Evolutionary conservation across 92 coral and sea anemone genomes (phyloP), one percentile per base, ranked within the genome.

Genomic region (Epizoanthus illoricatus): DNA sequence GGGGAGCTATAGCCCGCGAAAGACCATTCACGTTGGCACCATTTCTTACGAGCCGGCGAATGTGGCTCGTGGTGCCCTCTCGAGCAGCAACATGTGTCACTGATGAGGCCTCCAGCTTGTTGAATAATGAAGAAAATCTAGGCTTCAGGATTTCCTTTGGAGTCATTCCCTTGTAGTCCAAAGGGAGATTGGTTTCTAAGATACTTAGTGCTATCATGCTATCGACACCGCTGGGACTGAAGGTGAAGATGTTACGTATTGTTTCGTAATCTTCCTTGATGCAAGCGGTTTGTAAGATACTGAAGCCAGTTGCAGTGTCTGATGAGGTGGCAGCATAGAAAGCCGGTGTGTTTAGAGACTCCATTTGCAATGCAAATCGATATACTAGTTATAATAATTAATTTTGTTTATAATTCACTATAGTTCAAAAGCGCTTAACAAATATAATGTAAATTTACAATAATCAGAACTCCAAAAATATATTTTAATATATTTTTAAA

Each of bases 201-300:
- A 64, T 64, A 16, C 11, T 20, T 0, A 75, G 0, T 20, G 81
- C 81, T 13, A 75, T 75, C 55, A 75, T 4, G 15, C 68, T 18
- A 45, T 75, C 81, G 9, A 75, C 55, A 75, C 33, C 16, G 62
- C 81, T 75, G n/a, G 81, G 81, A 41, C 81, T 75, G 42, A 57
- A 75, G 33, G 40, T 13, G 21, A 75, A 16, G 55, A 75, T 75
- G 24, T 60, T 42, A 11, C 81, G n/a, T 20, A 16, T 54, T 39
- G 68, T 75, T 28, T 17, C 67, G 9, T 40, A 21, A 59, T 75
- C 68, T 4, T n/a, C 81, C 18, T 18, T 56, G 40, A 4, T 16
- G 36, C 54, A 75, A 41, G 81, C 69, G 5, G 63, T 13, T n/a
- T 75, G 36, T 28, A 75, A 28, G 36, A 28, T 28, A 28, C 36